phyloP scores from a whole-genome alignment of 1,140 invertebrate genomes.

The Aethina tumida region DNA sequence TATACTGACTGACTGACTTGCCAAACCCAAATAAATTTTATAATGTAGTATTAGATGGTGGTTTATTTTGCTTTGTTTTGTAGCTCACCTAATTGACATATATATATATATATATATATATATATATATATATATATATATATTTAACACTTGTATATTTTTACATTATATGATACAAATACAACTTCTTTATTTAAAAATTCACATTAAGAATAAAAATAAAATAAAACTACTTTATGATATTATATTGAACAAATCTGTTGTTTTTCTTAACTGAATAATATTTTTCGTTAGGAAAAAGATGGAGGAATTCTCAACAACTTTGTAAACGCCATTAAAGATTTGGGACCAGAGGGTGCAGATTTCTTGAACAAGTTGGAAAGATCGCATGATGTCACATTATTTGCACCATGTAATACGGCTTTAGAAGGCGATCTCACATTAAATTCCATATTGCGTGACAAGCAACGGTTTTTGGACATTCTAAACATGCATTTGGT shows the following conservation, averaged over 20 bases:
- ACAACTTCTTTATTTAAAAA: too few species aligned
- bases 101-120: too few species aligned
- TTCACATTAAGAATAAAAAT: not conserved
- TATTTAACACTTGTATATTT: too few species aligned
- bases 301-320: slow-evolving; percentile 71
- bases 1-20: too few species aligned
- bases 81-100: too few species aligned
- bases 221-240: too few species aligned
- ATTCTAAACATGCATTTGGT: slow-evolving; percentile 72
- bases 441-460: slow-evolving; percentile 58
- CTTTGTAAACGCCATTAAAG: slow-evolving; percentile 69
- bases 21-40: too few species aligned
- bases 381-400: slow-evolving; percentile 59
- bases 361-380: slow-evolving; percentile 66
- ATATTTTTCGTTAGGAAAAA: slow-evolving; percentile 38
- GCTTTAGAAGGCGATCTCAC: slow-evolving; percentile 65
- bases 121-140: too few species aligned
- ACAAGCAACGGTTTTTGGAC: slow-evolving; percentile 57
- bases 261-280: not conserved
- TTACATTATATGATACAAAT: too few species aligned
- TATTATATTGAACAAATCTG: too few species aligned
- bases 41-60: too few species aligned
- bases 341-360: slow-evolving; percentile 56
- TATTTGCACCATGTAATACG: slow-evolving; percentile 83
- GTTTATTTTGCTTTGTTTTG: too few species aligned